Evolutionary conservation across 2,888 invertebrate species (phyloP), one percentile per base, ranked within the genome.

Genomic region (Polydrusus cervinus): DNA sequence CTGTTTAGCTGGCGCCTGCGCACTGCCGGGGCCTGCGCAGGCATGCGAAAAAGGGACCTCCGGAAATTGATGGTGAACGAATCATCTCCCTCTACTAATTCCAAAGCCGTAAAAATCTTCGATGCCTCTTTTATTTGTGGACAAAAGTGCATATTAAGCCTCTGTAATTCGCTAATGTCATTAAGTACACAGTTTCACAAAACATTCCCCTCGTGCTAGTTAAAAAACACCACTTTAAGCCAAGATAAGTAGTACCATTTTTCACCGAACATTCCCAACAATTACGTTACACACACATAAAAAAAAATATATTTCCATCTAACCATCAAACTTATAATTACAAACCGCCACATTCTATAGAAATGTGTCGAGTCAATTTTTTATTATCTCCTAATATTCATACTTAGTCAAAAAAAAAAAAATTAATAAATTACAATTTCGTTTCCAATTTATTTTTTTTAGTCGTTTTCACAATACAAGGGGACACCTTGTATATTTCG

Each of bases 261-360:
- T 53, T 40, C 38, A 38, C 40, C 66, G 13, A 66, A 66, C 66
- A 51, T 30, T 8, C 6, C 16, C 14, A 7, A 16, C 47, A 47
- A 45, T 47, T 20, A 45, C 43, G 5, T 16, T 57, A 40, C 53
- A 68, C 43, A 57, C 53, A 66, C 18, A 66, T 16, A 55, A 16
- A 53, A n/a, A 40, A 57, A 10, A 49, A 64, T 47, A 64, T 25
- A 43, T 45, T 64, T 64, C 34, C 47, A 64, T 34, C 49, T 49
- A 64, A 47, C n/a, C 30, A 64, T 64, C 49, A 16, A 64, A 64
- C 64, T 49, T 49, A 62, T 47, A 13, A 34, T 34, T 64, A 49
- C 30, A 64, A 30, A 64, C 18, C 25, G 16, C 25, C 47, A 49
- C 20, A 16, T 30, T 60, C 8, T 45, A 45, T 30, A 45, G 30